Percentiles rank a stretch among this genome's conserved stretches.
Evolutionary conservation across 2,113 vertebrate genomes (phyloP).

Genomic region (Bubo bubo): DNA sequence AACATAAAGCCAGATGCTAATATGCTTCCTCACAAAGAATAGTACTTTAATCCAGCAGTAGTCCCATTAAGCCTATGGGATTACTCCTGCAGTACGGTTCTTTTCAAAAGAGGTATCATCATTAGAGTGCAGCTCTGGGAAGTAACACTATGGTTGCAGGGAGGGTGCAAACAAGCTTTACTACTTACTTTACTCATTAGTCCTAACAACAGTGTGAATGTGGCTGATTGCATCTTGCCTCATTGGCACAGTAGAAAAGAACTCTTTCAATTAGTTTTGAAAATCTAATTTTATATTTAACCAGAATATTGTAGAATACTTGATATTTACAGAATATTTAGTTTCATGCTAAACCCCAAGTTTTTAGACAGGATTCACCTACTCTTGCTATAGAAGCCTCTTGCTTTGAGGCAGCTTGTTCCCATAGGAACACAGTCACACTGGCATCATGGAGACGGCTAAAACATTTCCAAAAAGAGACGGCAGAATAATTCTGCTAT

Average conservation of each 20-base stretch:
- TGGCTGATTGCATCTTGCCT: background rate
- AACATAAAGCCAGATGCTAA: background rate
- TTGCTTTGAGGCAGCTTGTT: conserved; percentile 16
- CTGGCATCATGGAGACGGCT: background rate
- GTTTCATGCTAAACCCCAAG: background rate
- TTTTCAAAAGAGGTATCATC: background rate
- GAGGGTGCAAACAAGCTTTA: background rate
- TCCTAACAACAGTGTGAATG: background rate
- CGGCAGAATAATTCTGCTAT: conserved; percentile 2
- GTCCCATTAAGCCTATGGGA: background rate
- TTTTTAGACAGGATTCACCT: conserved; percentile 9
- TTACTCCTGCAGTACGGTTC: background rate
- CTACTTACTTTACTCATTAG: background rate
- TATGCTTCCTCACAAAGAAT: background rate
- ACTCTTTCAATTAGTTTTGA: background rate
- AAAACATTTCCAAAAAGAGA: conserved; percentile 4
- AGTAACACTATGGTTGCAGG: background rate
- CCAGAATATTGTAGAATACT: background rate
- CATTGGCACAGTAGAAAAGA: background rate
- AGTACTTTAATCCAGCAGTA: background rate
- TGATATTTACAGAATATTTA: background rate
- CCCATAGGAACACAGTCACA: conserved; percentile 44
- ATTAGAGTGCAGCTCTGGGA: background rate
- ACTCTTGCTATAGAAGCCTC: background rate
- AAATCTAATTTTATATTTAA: background rate